Conservation (phyloP, 2,888 invertebrate species). For the Lochmaea crataegi region DNA sequence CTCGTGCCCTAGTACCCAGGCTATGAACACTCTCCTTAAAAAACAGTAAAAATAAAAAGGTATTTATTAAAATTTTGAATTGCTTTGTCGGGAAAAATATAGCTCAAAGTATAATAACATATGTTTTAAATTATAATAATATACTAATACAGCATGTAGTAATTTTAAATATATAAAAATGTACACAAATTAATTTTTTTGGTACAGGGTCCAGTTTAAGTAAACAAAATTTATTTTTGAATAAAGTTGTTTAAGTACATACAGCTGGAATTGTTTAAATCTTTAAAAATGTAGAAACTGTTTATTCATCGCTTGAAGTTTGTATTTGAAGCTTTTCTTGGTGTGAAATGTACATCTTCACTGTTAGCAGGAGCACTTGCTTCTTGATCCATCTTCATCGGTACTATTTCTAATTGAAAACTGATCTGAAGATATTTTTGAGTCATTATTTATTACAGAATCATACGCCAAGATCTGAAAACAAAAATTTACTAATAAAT, state of each 20-base stretch:
- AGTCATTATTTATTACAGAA: constrained; percentile 77
- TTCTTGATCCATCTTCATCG: constrained; percentile 48
- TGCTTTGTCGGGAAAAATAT: neutral
- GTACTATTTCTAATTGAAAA: constrained; percentile 70
- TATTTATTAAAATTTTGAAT: too few relatives aligned
- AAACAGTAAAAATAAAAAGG: too few relatives aligned
- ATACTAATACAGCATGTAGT: neutral
- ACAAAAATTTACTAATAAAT: too few relatives aligned
- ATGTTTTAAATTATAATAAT: too few relatives aligned
- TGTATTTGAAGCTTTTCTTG: neutral
- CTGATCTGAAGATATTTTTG: constrained; percentile 74
- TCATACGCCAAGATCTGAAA: constrained; percentile 79
- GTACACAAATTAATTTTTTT: neutral
- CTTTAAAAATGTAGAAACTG: neutral
- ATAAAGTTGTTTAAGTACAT: constrained; percentile 1
- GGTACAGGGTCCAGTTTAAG: neutral
- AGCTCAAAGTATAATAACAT: neutral
- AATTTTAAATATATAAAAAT: neutral
- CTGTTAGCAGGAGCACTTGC: constrained; percentile 64
- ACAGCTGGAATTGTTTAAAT: neutral
- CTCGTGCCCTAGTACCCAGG: too few relatives aligned
- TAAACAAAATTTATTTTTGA: constrained; percentile 1
- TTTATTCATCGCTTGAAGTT: neutral
- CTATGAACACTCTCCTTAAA: too few relatives aligned
- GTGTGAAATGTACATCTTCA: neutral